A percentile compares a stretch with the other conserved stretches of the same genome.
Evolutionary conservation across 1,140 invertebrate genomes (phyloP).

Genomic region (Lepidotrigona ventralis): DNA sequence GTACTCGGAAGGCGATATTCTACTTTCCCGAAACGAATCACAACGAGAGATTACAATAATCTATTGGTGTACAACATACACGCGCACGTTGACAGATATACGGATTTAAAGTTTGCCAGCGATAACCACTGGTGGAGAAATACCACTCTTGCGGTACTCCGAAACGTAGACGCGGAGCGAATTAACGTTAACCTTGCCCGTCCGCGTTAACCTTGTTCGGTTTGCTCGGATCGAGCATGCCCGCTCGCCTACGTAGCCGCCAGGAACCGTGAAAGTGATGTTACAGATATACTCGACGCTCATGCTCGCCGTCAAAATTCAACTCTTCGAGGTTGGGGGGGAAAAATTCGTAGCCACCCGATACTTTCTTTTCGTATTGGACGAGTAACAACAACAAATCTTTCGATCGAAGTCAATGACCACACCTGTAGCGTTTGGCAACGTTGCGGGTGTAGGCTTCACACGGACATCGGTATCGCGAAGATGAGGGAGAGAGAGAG

Average conservation of each 20-base stretch:
- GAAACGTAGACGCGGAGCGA: constrained; percentile 21
- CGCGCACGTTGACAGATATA: too few relatives aligned
- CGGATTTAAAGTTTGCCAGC: not conserved
- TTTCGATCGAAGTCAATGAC: constrained; percentile 35
- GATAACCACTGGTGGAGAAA: not conserved
- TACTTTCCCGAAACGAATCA: too few relatives aligned
- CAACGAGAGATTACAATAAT: not conserved
- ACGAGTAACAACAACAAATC: not conserved
- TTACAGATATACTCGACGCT: not conserved
- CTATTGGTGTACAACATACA: too few relatives aligned
- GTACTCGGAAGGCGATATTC: not conserved
- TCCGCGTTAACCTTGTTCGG: constrained; percentile 48
- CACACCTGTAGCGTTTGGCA: constrained; percentile 53
- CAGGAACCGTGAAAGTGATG: constrained; percentile 28
- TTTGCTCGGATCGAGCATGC: constrained; percentile 34
- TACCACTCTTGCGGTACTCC: constrained; percentile 4
- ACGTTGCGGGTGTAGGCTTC: constrained; percentile 34
- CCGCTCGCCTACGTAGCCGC: not conserved
- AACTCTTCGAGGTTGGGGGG: too few relatives aligned
- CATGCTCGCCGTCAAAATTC: not conserved
- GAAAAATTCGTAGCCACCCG: too few relatives aligned
- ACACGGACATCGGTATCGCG: not conserved
- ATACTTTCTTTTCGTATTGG: rapidly evolving
- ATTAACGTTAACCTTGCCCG: constrained; percentile 49
- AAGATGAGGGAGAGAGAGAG: not conserved